Conservation (phyloP, 2,888 invertebrate species). For the Brenthis ino region DNA sequence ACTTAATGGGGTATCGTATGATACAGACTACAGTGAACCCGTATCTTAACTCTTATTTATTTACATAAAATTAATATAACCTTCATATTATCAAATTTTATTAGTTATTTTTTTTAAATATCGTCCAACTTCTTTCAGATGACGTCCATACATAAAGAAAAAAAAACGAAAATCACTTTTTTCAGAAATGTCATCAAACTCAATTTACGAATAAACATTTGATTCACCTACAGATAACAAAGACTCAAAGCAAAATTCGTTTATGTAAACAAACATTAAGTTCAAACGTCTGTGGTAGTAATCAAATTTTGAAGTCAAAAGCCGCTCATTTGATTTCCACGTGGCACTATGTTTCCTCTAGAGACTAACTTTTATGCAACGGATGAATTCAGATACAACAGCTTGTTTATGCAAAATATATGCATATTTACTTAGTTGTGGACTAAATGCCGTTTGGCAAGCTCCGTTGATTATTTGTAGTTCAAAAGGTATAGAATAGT, state of each 20-base stretch:
- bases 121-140: too few species aligned
- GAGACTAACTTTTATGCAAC: constrained; percentile 38
- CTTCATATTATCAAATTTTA: too few species aligned
- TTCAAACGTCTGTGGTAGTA: constrained; percentile 11
- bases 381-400: constrained; percentile 36
- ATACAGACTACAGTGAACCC: too few species aligned
- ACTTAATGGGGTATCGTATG: too few species aligned
- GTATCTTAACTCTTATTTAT: too few species aligned
- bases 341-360: constrained; percentile 27
- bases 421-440: constrained; percentile 41
- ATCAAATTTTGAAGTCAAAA: constrained; percentile 11
- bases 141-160: too few species aligned
- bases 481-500: constrained; percentile 18
- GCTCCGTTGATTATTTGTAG: constrained; percentile 27
- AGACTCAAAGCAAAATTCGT: constrained; percentile 10
- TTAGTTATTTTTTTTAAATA: too few species aligned
- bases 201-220: background rate
- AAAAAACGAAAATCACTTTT: too few species aligned
- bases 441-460: constrained; percentile 37
- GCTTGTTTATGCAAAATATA: constrained; percentile 42
- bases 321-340: constrained; percentile 31
- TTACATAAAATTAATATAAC: too few species aligned
- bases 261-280: constrained; percentile 15
- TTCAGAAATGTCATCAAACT: too few species aligned
- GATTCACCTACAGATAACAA: background rate